Evolutionary conservation across 2,797 vertebrate species (phyloP), one percentile per base, ranked within the genome.

Genomic region (Thalassophryne amazonica): DNA sequence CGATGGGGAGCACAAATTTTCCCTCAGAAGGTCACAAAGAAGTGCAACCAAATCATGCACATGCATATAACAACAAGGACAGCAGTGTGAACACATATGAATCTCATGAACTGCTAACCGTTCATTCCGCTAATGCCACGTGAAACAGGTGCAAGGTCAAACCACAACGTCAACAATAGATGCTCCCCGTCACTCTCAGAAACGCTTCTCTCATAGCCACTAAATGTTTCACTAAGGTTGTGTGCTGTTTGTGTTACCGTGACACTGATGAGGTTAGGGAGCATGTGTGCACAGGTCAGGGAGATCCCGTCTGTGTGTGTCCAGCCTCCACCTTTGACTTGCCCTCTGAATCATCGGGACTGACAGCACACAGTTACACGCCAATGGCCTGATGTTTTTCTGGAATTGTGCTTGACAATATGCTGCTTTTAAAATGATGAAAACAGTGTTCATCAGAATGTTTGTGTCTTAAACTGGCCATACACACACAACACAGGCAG

Each of bases 71-170:
- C 59, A 45, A 65, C 12, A 43, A 37, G 55, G 20, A 19, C n/a
- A 17, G 4, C 24, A 46, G 31, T 32, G 17, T 56, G 35, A n/a
- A 41, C 49, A 7, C 50, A 52, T 13, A 46, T 22, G 11, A n/a
- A 49, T 47, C 55, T 45, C 59, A 58, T 49, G 24, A 51, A 34
- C 66, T 43, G 18, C 61, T 13, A 21, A 24, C 27, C 32, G 60
- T 31, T 29, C 48, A 64, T 68, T 70, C 58, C 62, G 42, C 64
- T 75, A 76, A 76, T 76, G 57, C 52, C 78, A 41, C 62, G 19
- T 32, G 16, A 53, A 88, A 80, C 85, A 88, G 85, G 85, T 87
- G 85, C 84, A 84, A 85, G 82, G 82, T 85, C 81, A 80, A 62
- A 82, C 59, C 58, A 13, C 63, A 4, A 33, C 3, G 50, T 73